Evolutionary conservation across 2,797 vertebrate species (phyloP).

Genomic region (Intellagama lesueurii): DNA sequence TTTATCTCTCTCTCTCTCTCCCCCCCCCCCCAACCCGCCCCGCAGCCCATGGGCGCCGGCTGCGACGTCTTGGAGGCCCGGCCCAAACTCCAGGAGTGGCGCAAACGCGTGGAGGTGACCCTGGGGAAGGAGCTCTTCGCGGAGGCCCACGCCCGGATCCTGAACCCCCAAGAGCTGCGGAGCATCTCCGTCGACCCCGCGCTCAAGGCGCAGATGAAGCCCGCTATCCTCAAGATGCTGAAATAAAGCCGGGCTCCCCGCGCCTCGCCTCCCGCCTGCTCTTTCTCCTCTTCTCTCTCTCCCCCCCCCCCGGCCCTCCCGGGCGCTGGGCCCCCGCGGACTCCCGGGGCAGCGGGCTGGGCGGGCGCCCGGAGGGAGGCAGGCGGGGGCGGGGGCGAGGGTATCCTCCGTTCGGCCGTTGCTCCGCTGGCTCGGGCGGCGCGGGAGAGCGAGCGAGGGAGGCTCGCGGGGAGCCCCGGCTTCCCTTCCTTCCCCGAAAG

Average conservation of each 20-base stretch:
- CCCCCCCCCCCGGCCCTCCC: background rate
- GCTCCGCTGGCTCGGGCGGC: no score
- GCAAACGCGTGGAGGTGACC: slow-evolving; percentile 78
- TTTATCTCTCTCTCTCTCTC: slow-evolving; percentile 19
- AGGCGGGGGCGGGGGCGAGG: no score
- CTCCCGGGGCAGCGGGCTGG: background rate
- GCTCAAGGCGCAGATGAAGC: slow-evolving; percentile 67
- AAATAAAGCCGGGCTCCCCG: slow-evolving; percentile 38
- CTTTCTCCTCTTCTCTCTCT: no score
- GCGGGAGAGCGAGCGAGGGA: no score
- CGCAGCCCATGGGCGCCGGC: slow-evolving; percentile 80
- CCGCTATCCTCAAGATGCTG: slow-evolving; percentile 70
- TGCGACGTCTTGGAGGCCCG: slow-evolving; percentile 80
- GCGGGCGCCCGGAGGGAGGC: background rate
- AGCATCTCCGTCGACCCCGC: slow-evolving; percentile 68
- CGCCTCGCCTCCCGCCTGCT: background rate
- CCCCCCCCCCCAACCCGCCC: background rate
- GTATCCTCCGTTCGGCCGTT: no score
- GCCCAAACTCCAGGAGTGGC: slow-evolving; percentile 82
- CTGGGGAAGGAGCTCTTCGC: slow-evolving; percentile 82
- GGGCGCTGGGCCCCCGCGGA: background rate
- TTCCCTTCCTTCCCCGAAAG: no score
- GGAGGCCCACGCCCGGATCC: slow-evolving; percentile 78
- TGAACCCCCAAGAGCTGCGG: slow-evolving; percentile 73
- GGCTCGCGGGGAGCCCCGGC: no score